These are phyloP conservation scores for Salvelinus alpinus DNA, from an alignment of 2,113 vertebrate genomes.

Conservation along the genomic window DNA sequence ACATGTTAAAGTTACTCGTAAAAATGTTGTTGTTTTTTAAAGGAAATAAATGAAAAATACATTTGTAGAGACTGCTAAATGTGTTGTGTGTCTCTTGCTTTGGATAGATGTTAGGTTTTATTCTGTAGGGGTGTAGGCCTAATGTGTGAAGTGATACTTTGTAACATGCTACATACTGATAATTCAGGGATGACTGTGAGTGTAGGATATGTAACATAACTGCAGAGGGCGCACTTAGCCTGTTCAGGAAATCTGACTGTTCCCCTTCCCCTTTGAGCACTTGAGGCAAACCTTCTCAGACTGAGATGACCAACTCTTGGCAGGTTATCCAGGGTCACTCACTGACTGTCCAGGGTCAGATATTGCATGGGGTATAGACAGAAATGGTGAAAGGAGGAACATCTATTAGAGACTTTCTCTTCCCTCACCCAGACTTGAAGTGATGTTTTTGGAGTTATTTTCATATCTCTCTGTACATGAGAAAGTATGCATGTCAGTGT, in stretches of 20 bases:
- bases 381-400: too few relatives aligned
- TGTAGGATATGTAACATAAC: constrained; percentile 6
- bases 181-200: not conserved
- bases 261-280: not conserved
- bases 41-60: not conserved
- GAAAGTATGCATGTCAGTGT: too few relatives aligned
- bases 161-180: not conserved
- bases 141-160: not conserved
- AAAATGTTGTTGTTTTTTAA: not conserved
- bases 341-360: not conserved
- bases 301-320: not conserved
- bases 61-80: too few relatives aligned
- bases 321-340: not conserved
- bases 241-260: constrained; percentile 7
- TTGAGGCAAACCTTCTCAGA: not conserved
- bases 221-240: constrained; percentile 54
- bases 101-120: not conserved
- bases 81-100: not conserved
- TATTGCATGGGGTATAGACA: not conserved
- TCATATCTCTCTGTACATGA: too few relatives aligned
- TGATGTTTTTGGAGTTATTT: too few relatives aligned
- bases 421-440: too few relatives aligned
- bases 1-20: not conserved
- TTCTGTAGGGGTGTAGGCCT: not conserved
- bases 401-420: too few relatives aligned